These are phyloP conservation scores for Choristoneura rosaceana DNA, from an alignment of 2,888 invertebrate genomes.

Conservation along the genomic window DNA sequence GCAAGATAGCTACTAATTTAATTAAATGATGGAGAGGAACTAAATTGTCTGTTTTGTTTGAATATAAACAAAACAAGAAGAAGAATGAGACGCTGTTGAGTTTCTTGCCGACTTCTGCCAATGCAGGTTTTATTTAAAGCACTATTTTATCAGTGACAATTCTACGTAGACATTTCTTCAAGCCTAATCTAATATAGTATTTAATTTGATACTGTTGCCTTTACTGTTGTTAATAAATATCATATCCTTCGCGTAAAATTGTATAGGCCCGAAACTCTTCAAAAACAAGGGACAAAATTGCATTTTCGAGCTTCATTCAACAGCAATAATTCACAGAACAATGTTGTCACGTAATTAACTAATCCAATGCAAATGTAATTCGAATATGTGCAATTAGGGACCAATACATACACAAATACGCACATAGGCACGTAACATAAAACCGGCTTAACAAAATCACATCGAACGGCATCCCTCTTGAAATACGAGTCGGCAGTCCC, in stretches of 20 bases:
- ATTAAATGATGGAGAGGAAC: background rate
- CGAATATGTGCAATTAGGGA: conserved; percentile 17
- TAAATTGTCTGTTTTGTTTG: background rate
- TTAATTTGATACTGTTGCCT: no score
- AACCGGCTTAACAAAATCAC: conserved; percentile 37
- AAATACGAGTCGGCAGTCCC: conserved; percentile 44
- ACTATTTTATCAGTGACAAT: no score
- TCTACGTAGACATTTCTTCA: no score
- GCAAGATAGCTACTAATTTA: background rate
- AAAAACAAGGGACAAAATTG: background rate
- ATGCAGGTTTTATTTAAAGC: no score
- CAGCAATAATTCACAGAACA: background rate
- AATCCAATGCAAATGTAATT: conserved; percentile 15
- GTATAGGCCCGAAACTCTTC: background rate
- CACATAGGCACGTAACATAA: conserved; percentile 19
- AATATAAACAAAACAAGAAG: background rate
- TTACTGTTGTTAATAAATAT: no score
- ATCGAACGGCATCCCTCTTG: conserved; percentile 45
- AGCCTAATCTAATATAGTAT: no score
- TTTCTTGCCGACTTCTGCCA: no score
- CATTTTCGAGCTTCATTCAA: background rate
- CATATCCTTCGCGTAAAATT: background rate
- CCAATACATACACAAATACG: background rate
- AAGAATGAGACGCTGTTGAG: background rate
- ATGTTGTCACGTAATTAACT: conserved; percentile 5